Percentiles rank a stretch among this genome's conserved stretches.
Evolutionary conservation across 2,113 vertebrate genomes (phyloP).

Genomic region (Coptodon rendalli): DNA sequence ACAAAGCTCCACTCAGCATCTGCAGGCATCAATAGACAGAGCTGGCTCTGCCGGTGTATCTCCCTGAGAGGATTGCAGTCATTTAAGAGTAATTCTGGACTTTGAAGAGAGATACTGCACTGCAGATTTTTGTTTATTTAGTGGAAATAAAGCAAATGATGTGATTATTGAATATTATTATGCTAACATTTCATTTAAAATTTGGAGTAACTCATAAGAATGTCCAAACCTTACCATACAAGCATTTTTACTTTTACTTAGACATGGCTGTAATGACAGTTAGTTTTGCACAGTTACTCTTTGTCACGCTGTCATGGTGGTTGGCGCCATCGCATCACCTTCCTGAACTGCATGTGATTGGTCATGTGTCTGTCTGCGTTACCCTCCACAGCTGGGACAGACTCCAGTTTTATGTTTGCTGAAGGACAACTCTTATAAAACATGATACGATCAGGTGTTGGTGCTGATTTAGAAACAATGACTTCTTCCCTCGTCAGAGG

Average conservation of each 20-base stretch:
- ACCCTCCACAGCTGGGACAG: not conserved
- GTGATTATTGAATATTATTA: not conserved
- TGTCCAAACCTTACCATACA: not conserved
- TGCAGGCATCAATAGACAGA: not conserved
- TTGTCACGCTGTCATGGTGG: not conserved
- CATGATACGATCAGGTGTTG: not conserved
- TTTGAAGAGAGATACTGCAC: not conserved
- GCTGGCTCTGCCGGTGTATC: not conserved
- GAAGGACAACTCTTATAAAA: not conserved
- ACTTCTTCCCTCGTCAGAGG: not conserved
- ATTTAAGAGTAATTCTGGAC: not conserved
- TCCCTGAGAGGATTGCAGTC: not conserved
- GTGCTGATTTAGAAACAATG: not conserved
- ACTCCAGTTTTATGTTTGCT: not conserved
- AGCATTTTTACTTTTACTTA: not conserved
- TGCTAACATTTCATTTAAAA: not conserved
- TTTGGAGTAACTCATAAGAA: not conserved
- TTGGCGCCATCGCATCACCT: not conserved
- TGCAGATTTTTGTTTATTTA: not conserved
- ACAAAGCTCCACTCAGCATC: not conserved
- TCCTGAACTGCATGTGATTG: not conserved
- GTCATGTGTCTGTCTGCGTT: not conserved
- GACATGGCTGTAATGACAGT: not conserved
- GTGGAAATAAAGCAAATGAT: not conserved
- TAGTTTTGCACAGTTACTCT: not conserved